Base-by-base conservation (phyloP, 64 coral and sea anemone genomes). In the Porites australiensis region DNA sequence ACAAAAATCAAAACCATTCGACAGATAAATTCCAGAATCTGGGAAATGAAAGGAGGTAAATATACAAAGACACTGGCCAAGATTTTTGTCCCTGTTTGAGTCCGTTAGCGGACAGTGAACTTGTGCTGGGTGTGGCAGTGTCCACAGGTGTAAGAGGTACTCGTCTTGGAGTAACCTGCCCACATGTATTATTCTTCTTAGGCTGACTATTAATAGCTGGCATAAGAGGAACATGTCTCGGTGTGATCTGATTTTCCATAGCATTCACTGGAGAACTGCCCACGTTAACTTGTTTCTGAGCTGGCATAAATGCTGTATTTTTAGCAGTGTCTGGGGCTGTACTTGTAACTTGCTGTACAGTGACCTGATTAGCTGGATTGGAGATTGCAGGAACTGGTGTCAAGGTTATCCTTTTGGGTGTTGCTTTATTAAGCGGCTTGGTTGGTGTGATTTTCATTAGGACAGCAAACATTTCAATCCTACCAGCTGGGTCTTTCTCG, bases 401-500 rank as follows among this genome's bases (percentile, higher is more conserved):
- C 19, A 84, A 19, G 16, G 81, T 16, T 7, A 93, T 76, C 71
- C 82, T 78, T 61, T 66, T 86, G 22, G 82, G 82, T 53, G 72
- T 58, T 14, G 55, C 19, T 50, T 83, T 91, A 18, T 20, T 71
- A 16, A 43, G 55, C 47, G 79, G 55, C 52, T 91, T 91, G n/a
- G 79, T 73, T 69, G 91, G 91, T 60, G 81, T 93, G 23, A 70
- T 93, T 27, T 76, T 87, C 61, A 93, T 45, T 55, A 82, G 91
- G 3, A 93, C 72, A 11, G 74, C 58, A 79, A 93, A 93, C 72
- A 67, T 86, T 3, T 64, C 52, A 22, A 93, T 93, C 81, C n/a
- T 84, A 13, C 72, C 54, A 11, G 45, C 47, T 22, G 72, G 83
- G 8, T 93, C 91, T 64, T 87, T 93, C 47, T 70, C 87, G 70